phyloP scores from a whole-genome alignment of 1,140 invertebrate species.

The Drosophila mayri region DNA sequence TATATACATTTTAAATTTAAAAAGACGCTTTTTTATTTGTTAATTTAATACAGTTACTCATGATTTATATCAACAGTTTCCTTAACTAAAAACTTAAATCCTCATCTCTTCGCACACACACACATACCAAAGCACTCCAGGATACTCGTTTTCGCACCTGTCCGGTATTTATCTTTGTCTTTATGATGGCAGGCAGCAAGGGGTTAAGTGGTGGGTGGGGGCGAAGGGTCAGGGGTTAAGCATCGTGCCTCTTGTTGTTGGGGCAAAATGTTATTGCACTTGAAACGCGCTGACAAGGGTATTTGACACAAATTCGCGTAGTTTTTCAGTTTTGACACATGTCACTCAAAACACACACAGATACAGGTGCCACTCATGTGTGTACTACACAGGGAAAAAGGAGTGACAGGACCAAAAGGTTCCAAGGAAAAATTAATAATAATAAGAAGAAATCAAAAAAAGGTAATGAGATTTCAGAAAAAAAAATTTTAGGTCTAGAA shows the following conservation, averaged over 20 bases:
- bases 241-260: constrained; percentile 12
- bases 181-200: constrained; percentile 24
- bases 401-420: neutral
- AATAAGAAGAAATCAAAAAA: too few species aligned
- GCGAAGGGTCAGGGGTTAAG: constrained; percentile 3
- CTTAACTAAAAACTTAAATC: neutral
- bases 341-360: constrained; percentile 65
- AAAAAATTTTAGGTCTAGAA: too few species aligned
- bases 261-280: constrained; percentile 59
- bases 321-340: constrained; percentile 83
- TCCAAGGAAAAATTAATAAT: too few species aligned
- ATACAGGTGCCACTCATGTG: constrained; percentile 15
- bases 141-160: constrained; percentile 28
- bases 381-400: constrained; percentile 1
- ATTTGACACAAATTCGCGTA: constrained; percentile 83
- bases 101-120: constrained; percentile 4
- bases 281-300: constrained; percentile 78
- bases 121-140: constrained; percentile 1
- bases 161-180: constrained; percentile 47
- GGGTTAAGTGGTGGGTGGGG: neutral
- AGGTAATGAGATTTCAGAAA: too few species aligned
- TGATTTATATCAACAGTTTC: constrained; percentile 7
- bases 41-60: neutral
- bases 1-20: neutral
- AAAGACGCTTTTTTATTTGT: neutral